A percentile compares a stretch with the other conserved stretches of the same genome.
Conservation (phyloP, 1,140 invertebrate species). For the Adelges cooleyi region DNA sequence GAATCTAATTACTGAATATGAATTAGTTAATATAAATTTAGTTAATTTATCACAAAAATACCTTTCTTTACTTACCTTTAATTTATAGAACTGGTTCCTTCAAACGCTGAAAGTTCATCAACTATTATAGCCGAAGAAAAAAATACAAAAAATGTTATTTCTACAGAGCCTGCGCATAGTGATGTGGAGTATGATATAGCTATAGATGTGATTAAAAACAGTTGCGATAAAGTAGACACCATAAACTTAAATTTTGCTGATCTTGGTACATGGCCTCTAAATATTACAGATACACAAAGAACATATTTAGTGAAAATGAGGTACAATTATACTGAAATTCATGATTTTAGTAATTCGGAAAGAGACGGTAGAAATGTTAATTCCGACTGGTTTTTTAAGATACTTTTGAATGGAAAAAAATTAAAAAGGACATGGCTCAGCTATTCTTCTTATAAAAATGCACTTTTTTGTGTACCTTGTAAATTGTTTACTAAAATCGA, state of each 20-base stretch:
- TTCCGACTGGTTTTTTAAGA: neutral
- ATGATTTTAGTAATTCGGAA: slow-evolving; percentile 1
- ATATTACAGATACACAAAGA: neutral
- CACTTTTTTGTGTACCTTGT: neutral
- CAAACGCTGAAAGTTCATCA: neutral
- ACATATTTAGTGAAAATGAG: slow-evolving; percentile 11
- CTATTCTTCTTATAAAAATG: neutral
- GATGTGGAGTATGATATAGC: neutral
- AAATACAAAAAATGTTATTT: neutral
- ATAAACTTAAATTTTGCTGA: neutral
- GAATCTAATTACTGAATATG: too few relatives aligned
- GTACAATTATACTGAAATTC: neutral
- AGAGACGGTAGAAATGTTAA: neutral
- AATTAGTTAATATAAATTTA: too few relatives aligned
- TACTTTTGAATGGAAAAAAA: neutral
- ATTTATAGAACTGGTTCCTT: neutral
- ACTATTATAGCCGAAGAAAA: neutral
- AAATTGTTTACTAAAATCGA: neutral
- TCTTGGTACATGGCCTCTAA: neutral
- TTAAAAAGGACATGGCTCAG: neutral
- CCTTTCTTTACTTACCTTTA: neutral
- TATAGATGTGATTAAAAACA: neutral
- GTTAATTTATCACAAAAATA: neutral
- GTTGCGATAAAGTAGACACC: neutral
- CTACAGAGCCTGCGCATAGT: neutral